Conservation (phyloP, 1,140 invertebrate species). For the Dinothrombium tinctorium region DNA sequence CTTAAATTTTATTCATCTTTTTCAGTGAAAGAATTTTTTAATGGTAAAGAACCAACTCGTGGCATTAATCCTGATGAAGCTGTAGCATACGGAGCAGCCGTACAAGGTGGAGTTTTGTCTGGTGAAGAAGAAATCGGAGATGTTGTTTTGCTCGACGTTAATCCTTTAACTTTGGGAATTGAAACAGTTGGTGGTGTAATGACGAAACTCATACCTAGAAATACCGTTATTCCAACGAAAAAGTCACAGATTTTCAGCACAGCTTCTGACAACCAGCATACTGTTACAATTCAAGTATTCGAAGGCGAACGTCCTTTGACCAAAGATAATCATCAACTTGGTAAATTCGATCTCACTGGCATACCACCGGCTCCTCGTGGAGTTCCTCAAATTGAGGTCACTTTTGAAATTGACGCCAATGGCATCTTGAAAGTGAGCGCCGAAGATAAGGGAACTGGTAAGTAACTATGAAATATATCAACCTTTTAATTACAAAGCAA, state of each 20-base stretch:
- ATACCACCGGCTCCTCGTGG: constrained; percentile 92
- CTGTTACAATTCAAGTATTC: constrained; percentile 89
- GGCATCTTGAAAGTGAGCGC: constrained; percentile 84
- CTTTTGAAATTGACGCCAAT: constrained; percentile 97
- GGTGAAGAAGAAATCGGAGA: constrained; percentile 37
- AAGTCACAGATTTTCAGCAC: constrained; percentile 99
- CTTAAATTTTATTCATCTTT: background rate
- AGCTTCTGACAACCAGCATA: constrained; percentile 94
- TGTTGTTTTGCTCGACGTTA: constrained; percentile 88
- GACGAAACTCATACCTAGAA: constrained; percentile 93
- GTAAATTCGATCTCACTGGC: constrained; percentile 94
- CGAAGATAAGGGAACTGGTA: constrained; percentile 93
- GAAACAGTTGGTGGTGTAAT: constrained; percentile 98
- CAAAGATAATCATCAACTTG: constrained; percentile 91
- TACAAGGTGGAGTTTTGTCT: constrained; percentile 67
- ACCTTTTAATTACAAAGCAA: constrained; percentile 81
- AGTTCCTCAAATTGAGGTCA: constrained; percentile 61
- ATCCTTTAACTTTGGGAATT: constrained; percentile 93
- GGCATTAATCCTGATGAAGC: constrained; percentile 98
- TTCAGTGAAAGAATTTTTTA: constrained; percentile 96
- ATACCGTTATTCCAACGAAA: constrained; percentile 98
- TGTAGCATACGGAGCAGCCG: constrained; percentile 92
- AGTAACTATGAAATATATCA: constrained; percentile 98
- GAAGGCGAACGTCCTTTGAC: constrained; percentile 98
- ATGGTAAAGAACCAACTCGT: constrained; percentile 85